Percentiles rank a stretch among this genome's conserved stretches.
phyloP scores from a whole-genome alignment of 2,113 vertebrate species.

The Cichladusa arquata region DNA sequence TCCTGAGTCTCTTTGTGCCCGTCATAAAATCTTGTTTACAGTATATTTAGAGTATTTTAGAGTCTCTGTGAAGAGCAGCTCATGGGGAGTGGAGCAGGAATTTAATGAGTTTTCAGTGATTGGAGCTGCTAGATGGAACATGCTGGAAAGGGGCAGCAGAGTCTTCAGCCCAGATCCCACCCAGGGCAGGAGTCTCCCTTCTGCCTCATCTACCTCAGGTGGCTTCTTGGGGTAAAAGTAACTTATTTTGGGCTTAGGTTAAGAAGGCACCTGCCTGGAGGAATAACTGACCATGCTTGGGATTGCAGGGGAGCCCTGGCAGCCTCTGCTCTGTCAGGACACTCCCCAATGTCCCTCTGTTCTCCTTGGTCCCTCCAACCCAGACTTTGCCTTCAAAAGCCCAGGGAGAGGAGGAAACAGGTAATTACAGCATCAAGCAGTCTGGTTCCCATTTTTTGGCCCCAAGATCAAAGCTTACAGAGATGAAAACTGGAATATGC shows the following conservation, averaged over 20 bases:
- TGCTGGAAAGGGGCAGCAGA: background rate
- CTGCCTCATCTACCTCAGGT: background rate
- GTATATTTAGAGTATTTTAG: background rate
- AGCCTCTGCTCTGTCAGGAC: background rate
- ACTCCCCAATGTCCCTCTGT: background rate
- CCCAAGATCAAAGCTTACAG: background rate
- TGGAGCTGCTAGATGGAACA: background rate
- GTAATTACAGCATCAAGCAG: background rate
- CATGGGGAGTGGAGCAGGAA: background rate
- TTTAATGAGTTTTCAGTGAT: background rate
- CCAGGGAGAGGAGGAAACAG: background rate
- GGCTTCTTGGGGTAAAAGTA: background rate
- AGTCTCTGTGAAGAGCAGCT: background rate
- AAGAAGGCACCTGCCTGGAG: background rate
- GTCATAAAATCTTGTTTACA: background rate
- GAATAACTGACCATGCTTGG: background rate
- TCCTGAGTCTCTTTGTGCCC: background rate
- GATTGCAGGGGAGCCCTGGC: background rate
- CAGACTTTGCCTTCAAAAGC: background rate
- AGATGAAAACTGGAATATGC: background rate
- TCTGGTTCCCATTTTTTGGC: background rate
- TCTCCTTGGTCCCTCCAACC: background rate
- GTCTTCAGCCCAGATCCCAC: background rate
- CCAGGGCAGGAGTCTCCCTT: background rate
- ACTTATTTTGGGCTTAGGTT: background rate